Evolutionary conservation across 2,888 invertebrate species (phyloP).

Genomic region (Cantharis rufa): DNA sequence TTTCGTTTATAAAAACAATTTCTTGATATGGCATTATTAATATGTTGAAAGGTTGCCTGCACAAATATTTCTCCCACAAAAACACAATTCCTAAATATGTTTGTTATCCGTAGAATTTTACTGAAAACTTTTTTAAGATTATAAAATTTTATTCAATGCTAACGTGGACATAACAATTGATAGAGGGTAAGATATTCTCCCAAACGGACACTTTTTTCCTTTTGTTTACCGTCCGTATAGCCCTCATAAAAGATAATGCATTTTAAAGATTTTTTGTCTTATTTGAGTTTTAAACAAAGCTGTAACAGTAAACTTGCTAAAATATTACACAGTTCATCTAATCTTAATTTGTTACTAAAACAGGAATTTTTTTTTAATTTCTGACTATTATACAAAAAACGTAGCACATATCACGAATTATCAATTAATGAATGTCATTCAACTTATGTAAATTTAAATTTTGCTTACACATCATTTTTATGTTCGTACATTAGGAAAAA

Average conservation of each 20-base stretch:
- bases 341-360: background rate
- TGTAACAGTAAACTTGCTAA: background rate
- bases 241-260: constrained; percentile 27
- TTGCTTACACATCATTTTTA: background rate
- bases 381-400: background rate
- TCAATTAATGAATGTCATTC: background rate
- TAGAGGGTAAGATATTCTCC: constrained; percentile 26
- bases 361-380: background rate
- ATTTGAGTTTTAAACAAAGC: constrained; percentile 21
- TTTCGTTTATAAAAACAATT: background rate
- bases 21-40: background rate
- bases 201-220: constrained; percentile 23
- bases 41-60: background rate
- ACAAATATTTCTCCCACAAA: background rate
- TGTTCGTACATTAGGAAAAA: background rate
- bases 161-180: constrained; percentile 26
- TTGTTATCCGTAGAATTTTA: constrained; percentile 13
- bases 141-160: constrained; percentile 21
- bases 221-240: constrained; percentile 25
- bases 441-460: background rate
- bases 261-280: constrained; percentile 23
- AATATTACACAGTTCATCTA: background rate
- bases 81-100: background rate
- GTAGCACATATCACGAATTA: background rate
- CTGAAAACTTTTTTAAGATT: constrained; percentile 7